A percentile compares a stretch with the other conserved stretches of the same genome.
These are phyloP conservation scores for Fundulus diaphanus DNA, from an alignment of 2,797 vertebrate genomes.

Conservation along the genomic window DNA sequence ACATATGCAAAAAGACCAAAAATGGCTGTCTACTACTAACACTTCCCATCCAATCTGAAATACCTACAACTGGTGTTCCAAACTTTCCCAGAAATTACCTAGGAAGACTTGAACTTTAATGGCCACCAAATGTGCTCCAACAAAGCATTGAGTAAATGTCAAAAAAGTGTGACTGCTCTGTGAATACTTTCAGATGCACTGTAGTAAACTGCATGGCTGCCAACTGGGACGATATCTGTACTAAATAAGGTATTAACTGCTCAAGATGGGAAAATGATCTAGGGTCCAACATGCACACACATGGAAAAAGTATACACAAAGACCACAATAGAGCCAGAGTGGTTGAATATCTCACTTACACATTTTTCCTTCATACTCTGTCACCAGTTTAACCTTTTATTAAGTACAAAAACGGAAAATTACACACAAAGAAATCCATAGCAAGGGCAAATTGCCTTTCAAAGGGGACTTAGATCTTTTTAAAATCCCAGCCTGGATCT, in stretches of 20 bases:
- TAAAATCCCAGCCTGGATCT: conserved; percentile 11
- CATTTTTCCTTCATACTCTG: neutral
- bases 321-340: neutral
- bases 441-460: conserved; percentile 14
- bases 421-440: conserved; percentile 1
- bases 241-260: no score
- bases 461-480: conserved; percentile 2
- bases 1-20: no score
- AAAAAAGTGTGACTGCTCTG: neutral
- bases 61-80: no score
- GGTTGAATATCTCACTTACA: neutral
- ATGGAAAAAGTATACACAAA: neutral
- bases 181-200: no score
- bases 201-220: no score
- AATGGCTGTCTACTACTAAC: no score
- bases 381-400: neutral
- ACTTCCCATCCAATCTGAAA: no score
- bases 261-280: neutral
- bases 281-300: neutral
- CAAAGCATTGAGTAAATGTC: neutral
- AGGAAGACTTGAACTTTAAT: neutral
- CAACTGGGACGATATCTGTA: no score
- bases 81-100: no score
- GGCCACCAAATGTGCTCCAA: neutral
- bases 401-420: neutral